These are phyloP conservation scores for Pygmarrhopalites habei DNA, from an alignment of 1,140 invertebrate genomes.

Conservation along the genomic window DNA sequence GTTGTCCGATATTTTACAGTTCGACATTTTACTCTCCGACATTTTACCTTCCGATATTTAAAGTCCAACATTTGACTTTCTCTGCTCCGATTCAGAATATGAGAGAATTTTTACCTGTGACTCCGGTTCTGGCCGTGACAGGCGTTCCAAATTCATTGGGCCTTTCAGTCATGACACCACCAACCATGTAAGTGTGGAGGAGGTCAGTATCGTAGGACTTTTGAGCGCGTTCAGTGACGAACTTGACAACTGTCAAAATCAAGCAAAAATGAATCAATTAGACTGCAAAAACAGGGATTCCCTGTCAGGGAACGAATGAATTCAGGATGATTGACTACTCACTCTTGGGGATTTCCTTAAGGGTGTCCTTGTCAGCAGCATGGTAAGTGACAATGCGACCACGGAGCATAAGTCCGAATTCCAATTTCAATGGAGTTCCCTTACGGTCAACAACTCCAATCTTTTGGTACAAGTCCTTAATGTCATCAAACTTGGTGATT, in stretches of 20 bases:
- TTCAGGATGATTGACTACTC: neutral
- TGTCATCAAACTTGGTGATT: slow-evolving; percentile 23
- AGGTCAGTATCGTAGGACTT: slow-evolving; percentile 34
- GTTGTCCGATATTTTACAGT: too few relatives aligned
- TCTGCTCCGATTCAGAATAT: too few relatives aligned
- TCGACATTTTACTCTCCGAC: too few relatives aligned
- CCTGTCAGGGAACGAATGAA: too few relatives aligned
- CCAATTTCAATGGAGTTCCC: slow-evolving; percentile 29
- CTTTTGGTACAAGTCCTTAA: slow-evolving; percentile 27
- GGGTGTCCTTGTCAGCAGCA: slow-evolving; percentile 27
- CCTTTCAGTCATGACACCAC: slow-evolving; percentile 30
- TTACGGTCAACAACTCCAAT: slow-evolving; percentile 35
- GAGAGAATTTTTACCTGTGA: too few relatives aligned
- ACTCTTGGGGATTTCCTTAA: slow-evolving; percentile 1
- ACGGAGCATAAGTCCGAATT: slow-evolving; percentile 33
- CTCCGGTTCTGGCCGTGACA: slow-evolving; percentile 24
- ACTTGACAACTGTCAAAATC: slow-evolving; percentile 25
- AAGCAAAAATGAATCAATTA: neutral
- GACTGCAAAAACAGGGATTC: too few relatives aligned
- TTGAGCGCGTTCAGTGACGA: slow-evolving; percentile 21
- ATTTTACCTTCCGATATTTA: too few relatives aligned
- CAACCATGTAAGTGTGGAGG: slow-evolving; percentile 28
- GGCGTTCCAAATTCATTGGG: slow-evolving; percentile 33
- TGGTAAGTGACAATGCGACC: slow-evolving; percentile 33
- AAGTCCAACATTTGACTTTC: too few relatives aligned